phyloP scores from a whole-genome alignment of 92 coral and sea anemone species.

The Paramuricea clavata region DNA sequence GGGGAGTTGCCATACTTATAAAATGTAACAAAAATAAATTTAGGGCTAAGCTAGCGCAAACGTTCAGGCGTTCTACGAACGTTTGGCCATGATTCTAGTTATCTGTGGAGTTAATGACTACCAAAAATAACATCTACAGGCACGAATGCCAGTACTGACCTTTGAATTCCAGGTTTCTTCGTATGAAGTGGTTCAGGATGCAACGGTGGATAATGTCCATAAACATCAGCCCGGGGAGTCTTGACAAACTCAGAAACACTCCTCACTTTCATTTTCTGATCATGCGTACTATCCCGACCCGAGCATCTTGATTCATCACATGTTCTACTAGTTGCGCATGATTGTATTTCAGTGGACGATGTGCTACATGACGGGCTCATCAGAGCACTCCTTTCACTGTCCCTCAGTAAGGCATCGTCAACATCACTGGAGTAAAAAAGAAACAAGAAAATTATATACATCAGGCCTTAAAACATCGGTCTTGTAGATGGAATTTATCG shows the following conservation, averaged over 20 bases:
- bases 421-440: background rate
- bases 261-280: slow-evolving; percentile 43
- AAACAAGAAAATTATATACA: background rate
- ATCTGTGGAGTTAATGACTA: too few relatives aligned
- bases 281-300: background rate
- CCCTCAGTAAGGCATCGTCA: background rate
- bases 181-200: slow-evolving; percentile 89
- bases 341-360: slow-evolving; percentile 4
- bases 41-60: too few relatives aligned
- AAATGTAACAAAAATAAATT: too few relatives aligned
- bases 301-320: slow-evolving; percentile 40
- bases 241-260: slow-evolving; percentile 83
- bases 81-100: too few relatives aligned
- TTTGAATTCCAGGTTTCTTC: slow-evolving; percentile 89
- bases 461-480: too few relatives aligned
- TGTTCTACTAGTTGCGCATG: slow-evolving; percentile 27
- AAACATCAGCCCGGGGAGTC: slow-evolving; percentile 82
- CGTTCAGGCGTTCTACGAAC: too few relatives aligned
- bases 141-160: slow-evolving; percentile 62
- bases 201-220: slow-evolving; percentile 89
- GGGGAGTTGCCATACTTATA: too few relatives aligned
- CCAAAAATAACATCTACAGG: too few relatives aligned
- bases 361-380: slow-evolving; percentile 18
- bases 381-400: background rate
- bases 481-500: too few relatives aligned